Conservation (phyloP, 2,888 invertebrate genomes). For the Cerceris rybyensis region DNA sequence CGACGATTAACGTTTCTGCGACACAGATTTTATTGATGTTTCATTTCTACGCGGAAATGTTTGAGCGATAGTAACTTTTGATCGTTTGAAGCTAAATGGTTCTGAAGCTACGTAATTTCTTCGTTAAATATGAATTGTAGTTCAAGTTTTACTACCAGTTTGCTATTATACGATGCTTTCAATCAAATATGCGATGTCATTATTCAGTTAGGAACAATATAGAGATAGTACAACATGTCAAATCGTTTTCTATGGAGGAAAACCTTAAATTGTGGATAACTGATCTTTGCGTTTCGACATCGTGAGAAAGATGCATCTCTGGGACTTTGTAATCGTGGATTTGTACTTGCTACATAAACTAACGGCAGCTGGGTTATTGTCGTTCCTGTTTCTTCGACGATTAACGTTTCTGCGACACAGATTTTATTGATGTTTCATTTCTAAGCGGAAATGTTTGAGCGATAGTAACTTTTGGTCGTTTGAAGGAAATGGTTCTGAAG, state of each 20-base stretch:
- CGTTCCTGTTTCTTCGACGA: slow-evolving; percentile 9
- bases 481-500: background rate
- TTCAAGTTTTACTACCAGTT: no score
- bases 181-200: no score
- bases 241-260: slow-evolving; percentile 40
- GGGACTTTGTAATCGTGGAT: slow-evolving; percentile 5
- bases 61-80: background rate
- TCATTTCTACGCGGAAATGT: background rate
- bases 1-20: background rate
- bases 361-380: slow-evolving; percentile 20
- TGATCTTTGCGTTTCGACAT: slow-evolving; percentile 50
- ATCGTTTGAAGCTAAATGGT: background rate
- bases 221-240: no score
- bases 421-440: background rate
- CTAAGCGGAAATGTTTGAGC: background rate
- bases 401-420: background rate
- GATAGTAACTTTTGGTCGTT: background rate
- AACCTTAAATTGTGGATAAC: slow-evolving; percentile 52
- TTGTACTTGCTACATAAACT: slow-evolving; percentile 24
- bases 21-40: background rate
- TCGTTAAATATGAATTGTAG: no score
- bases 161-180: no score
- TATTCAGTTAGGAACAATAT: background rate
- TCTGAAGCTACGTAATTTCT: background rate
- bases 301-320: slow-evolving; percentile 49